Percentiles rank a stretch among this genome's conserved stretches.
Evolutionary conservation across 2,113 vertebrate genomes (phyloP).

Genomic region (Anseranas semipalmata): DNA sequence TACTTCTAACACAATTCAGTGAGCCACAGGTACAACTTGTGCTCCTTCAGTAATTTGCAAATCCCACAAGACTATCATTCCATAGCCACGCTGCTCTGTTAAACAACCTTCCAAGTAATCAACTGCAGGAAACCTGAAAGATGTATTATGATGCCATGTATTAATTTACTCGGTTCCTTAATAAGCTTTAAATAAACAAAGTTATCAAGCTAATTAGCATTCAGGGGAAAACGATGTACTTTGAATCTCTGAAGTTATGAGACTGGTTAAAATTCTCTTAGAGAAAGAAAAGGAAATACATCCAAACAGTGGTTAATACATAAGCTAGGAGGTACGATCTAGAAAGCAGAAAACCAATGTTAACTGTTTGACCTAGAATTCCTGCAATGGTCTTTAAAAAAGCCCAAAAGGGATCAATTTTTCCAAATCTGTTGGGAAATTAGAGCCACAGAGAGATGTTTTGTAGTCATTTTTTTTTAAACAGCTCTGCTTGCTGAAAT

Average conservation of each 20-base stretch:
- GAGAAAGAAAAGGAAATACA: not conserved
- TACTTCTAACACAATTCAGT: constrained; percentile 29
- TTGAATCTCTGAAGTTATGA: not conserved
- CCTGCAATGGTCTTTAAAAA: not conserved
- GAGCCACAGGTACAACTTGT: constrained; percentile 26
- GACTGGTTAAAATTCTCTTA: not conserved
- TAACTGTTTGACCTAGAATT: not conserved
- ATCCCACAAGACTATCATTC: not conserved
- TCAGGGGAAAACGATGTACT: not conserved
- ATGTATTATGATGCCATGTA: not conserved
- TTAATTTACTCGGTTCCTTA: constrained; percentile 28
- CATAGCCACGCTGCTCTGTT: not conserved
- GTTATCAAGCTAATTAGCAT: constrained; percentile 5
- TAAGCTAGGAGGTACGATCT: rapidly evolving
- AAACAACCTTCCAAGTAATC: not conserved
- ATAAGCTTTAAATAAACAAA: constrained; percentile 54
- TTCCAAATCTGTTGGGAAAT: not conserved
- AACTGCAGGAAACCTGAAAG: not conserved
- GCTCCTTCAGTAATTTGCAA: constrained; percentile 31
- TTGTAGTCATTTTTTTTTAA: not conserved
- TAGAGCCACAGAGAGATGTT: not conserved
- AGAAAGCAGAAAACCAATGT: rapidly evolving
- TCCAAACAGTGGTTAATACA: not conserved
- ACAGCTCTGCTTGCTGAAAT: not conserved
- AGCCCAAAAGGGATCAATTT: rapidly evolving